A percentile compares a stretch with the other conserved stretches of the same genome.
Evolutionary conservation across 2,888 invertebrate genomes (phyloP).

Genomic region (Agrochola lychnidis): DNA sequence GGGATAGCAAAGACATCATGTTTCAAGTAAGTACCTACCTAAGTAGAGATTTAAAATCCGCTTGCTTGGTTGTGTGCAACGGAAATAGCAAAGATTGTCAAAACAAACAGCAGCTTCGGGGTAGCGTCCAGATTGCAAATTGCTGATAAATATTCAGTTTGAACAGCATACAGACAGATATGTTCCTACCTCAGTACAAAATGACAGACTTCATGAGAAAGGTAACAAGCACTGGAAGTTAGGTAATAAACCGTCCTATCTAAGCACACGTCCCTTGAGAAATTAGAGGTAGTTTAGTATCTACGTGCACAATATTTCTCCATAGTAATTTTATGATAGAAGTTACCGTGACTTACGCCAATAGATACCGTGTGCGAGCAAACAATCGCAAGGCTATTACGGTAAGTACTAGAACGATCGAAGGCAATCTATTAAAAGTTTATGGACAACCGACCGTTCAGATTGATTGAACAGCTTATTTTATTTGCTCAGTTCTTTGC

Average conservation of each 20-base stretch:
- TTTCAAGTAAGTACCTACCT: not conserved
- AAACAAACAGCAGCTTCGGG: constrained; percentile 1
- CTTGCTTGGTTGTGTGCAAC: not conserved
- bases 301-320: constrained; percentile 58
- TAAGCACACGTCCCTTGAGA: constrained; percentile 61
- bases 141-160: constrained; percentile 21
- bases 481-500: constrained; percentile 74
- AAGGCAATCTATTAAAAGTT: constrained; percentile 87
- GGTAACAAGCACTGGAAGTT: constrained; percentile 44
- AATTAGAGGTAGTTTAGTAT: constrained; percentile 60
- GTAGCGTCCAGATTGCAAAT: not conserved
- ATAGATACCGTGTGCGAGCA: constrained; percentile 66
- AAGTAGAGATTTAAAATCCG: not conserved
- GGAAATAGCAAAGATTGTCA: not conserved
- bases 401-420: constrained; percentile 82
- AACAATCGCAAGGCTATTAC: constrained; percentile 80
- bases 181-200: not conserved
- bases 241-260: constrained; percentile 48
- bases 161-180: constrained; percentile 12
- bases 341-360: constrained; percentile 66
- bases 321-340: constrained; percentile 60
- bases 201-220: constrained; percentile 33
- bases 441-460: constrained; percentile 76
- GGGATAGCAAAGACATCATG: not conserved
- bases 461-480: constrained; percentile 84